A percentile compares a stretch with the other conserved stretches of the same genome.
Conservation (phyloP, 1,140 invertebrate genomes). For the Drosophila parabipectinata region DNA sequence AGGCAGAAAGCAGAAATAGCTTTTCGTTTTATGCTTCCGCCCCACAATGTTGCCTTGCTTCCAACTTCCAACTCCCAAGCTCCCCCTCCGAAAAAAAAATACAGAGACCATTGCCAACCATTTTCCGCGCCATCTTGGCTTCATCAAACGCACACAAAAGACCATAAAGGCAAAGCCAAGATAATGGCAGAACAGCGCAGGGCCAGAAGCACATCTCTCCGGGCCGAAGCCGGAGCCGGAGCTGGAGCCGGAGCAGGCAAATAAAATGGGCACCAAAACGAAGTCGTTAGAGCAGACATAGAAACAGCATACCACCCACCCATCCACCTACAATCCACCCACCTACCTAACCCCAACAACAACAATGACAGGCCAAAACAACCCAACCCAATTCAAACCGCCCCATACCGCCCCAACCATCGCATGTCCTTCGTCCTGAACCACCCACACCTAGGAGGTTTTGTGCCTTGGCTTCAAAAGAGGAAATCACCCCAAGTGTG, state of each 20-base stretch:
- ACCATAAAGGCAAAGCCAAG: conserved; percentile 81
- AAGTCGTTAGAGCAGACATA: conserved; percentile 70
- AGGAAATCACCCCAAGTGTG: conserved; percentile 81
- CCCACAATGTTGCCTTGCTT: conserved; percentile 12
- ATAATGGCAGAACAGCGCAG: conserved; percentile 60
- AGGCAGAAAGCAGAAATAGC: conserved; percentile 35
- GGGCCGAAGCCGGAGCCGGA: too few relatives aligned
- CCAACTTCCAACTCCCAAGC: conserved; percentile 2
- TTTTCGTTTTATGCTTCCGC: conserved; percentile 32
- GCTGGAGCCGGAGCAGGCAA: conserved; percentile 54
- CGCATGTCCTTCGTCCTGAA: not conserved
- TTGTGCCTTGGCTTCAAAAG: conserved; percentile 67
- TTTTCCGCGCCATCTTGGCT: conserved; percentile 79
- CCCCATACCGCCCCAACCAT: conserved; percentile 9
- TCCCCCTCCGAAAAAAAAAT: not conserved
- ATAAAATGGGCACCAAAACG: conserved; percentile 79
- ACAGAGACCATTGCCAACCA: conserved; percentile 39
- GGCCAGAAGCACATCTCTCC: conserved; percentile 29
- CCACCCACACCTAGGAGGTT: conserved; percentile 65
- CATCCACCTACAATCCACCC: conserved; percentile 5
- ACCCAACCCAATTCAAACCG: conserved; percentile 5
- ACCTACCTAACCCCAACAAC: conserved; percentile 26
- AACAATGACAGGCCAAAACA: conserved; percentile 14
- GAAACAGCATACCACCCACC: conserved; percentile 4
- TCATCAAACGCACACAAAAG: conserved; percentile 82